A percentile compares a stretch with the other conserved stretches of the same genome.
Evolutionary conservation across 2,113 vertebrate species (phyloP).

Genomic region (Circaetus gallicus): DNA sequence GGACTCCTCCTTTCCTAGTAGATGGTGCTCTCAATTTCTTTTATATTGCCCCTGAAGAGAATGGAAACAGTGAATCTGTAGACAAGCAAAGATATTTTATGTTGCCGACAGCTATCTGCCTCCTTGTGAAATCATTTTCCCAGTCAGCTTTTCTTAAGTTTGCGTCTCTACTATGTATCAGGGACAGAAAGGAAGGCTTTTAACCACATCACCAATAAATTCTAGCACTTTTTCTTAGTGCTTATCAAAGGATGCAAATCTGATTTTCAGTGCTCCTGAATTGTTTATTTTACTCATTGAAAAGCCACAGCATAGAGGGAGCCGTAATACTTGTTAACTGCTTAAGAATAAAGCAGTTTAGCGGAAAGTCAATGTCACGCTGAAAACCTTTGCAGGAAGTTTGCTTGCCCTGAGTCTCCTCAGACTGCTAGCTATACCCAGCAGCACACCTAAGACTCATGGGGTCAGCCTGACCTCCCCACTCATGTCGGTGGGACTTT

Average conservation of each 20-base stretch:
- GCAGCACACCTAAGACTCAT: neutral
- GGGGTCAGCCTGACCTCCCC: accelerated
- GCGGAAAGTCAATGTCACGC: neutral
- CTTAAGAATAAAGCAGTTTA: neutral
- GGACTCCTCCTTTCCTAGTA: neutral
- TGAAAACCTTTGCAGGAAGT: neutral
- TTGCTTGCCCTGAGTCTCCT: neutral
- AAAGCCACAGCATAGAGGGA: neutral
- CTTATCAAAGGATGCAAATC: neutral
- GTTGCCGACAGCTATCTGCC: neutral
- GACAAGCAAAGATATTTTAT: neutral
- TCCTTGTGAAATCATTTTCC: neutral
- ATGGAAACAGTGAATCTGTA: neutral
- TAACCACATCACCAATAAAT: neutral
- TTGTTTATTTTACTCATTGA: neutral
- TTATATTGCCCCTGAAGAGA: neutral
- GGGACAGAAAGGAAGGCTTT: neutral
- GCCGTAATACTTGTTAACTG: neutral
- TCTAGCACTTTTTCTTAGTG: neutral
- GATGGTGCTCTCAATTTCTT: neutral
- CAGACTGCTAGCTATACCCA: neutral
- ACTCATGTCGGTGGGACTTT: neutral
- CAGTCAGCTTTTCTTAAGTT: neutral
- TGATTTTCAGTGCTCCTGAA: neutral
- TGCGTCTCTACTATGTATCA: neutral